Conservation (phyloP, 1,140 invertebrate genomes). For the Drepana arcuata region DNA sequence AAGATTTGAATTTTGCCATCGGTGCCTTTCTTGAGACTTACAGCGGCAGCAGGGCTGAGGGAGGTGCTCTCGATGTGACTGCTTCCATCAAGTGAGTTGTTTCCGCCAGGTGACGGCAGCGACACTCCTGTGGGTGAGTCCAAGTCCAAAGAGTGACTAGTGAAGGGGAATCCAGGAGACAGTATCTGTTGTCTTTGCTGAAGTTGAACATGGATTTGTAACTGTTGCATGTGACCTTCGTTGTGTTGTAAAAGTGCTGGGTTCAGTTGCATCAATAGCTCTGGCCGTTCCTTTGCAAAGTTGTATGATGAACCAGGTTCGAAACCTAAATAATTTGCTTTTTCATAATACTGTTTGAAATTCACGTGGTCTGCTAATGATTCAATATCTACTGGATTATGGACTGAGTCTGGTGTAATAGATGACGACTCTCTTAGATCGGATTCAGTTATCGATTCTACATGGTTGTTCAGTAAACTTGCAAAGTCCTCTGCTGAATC, state of each 20-base stretch:
- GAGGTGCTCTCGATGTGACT: constrained; percentile 73
- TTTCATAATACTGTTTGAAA: constrained; percentile 72
- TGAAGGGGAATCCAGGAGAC: constrained; percentile 80
- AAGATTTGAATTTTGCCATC: constrained; percentile 85
- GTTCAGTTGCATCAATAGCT: constrained; percentile 63
- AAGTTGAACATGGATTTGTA: constrained; percentile 80
- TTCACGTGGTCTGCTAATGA: constrained; percentile 77
- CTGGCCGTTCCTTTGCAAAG: constrained; percentile 60
- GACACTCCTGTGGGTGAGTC: constrained; percentile 86
- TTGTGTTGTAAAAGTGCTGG: constrained; percentile 59
- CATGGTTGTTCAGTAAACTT: constrained; percentile 77
- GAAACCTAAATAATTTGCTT: constrained; percentile 65
- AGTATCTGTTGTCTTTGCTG: constrained; percentile 76
- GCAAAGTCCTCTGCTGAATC: constrained; percentile 78
- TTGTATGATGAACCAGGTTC: constrained; percentile 62
- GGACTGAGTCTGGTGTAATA: constrained; percentile 76
- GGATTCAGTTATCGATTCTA: constrained; percentile 75
- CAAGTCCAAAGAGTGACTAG: constrained; percentile 78
- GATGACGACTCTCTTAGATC: constrained; percentile 74
- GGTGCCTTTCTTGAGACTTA: constrained; percentile 72
- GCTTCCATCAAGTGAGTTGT: constrained; percentile 78
- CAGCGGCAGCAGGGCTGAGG: constrained; percentile 77
- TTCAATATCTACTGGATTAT: constrained; percentile 79
- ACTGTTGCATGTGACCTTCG: constrained; percentile 75
- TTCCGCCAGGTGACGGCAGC: constrained; percentile 81